phyloP scores from a whole-genome alignment of 2,113 vertebrate genomes.

The Clinocottus analis region DNA sequence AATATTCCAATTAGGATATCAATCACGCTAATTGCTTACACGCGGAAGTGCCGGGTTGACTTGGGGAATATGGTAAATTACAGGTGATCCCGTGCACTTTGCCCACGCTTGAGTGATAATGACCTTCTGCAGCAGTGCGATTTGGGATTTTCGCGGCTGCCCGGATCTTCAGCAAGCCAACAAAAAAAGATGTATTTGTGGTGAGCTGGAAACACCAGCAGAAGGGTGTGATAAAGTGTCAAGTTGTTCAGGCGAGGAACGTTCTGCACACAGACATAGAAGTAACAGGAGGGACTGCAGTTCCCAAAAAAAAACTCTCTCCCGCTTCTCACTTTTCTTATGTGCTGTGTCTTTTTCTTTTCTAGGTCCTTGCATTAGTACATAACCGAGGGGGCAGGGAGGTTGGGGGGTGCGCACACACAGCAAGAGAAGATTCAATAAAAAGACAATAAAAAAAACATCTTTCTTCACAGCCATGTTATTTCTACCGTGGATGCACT shows the following conservation, averaged over 20 bases:
- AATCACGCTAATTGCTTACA: conserved; percentile 7
- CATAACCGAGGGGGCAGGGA: background rate
- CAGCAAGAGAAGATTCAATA: background rate
- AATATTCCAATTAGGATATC: background rate
- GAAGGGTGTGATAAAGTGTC: too few relatives aligned
- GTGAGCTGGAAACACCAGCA: conserved; percentile 3
- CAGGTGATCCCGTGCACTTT: conserved; percentile 12
- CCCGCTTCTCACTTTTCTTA: background rate
- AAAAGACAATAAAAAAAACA: conserved; percentile 2
- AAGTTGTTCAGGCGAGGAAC: conserved; percentile 42
- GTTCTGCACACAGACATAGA: conserved; percentile 3
- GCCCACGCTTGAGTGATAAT: conserved; percentile 7
- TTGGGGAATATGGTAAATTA: conserved; percentile 4
- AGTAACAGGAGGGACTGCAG: background rate
- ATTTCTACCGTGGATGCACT: conserved; percentile 2
- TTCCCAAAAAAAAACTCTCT: background rate
- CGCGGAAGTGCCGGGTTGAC: background rate
- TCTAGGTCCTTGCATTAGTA: background rate
- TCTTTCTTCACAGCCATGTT: conserved; percentile 24
- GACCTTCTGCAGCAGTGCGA: background rate
- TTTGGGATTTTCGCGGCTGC: conserved; percentile 4
- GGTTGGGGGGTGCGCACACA: background rate
- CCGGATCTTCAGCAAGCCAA: too few relatives aligned
- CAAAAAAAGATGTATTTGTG: background rate
- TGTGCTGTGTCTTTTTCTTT: background rate